Evolutionary conservation across 1,140 invertebrate species (phyloP).

Genomic region (Muscidifurax raptorellus): DNA sequence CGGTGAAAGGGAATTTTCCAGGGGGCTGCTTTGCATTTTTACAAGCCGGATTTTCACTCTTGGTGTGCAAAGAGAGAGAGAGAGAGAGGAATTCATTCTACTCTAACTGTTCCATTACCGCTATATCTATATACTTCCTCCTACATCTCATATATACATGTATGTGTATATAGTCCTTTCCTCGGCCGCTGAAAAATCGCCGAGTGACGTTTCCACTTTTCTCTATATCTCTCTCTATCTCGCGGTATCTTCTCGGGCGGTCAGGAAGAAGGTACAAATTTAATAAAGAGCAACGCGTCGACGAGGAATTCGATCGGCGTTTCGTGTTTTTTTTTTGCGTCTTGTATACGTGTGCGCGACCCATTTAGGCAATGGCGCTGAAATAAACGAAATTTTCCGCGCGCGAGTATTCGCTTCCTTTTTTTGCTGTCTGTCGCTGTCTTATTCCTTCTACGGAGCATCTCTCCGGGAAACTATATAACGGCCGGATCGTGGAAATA

Average conservation of each 20-base stretch:
- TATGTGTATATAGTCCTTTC: not conserved
- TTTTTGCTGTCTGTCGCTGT: not conserved
- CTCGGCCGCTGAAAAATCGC: not conserved
- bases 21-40: not conserved
- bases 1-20: not conserved
- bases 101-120: not conserved
- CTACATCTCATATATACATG: not conserved
- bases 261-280: not conserved
- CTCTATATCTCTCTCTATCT: no score
- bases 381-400: constrained; percentile 17
- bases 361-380: not conserved
- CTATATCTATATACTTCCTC: not conserved
- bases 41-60: not conserved
- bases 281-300: constrained; percentile 11
- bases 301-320: constrained; percentile 18
- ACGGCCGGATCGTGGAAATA: not conserved
- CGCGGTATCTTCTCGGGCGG: not conserved
- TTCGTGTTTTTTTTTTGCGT: not conserved
- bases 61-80: not conserved
- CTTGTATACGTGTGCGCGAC: not conserved
- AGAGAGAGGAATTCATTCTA: not conserved
- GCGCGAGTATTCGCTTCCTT: not conserved
- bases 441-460: no score
- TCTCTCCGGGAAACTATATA: not conserved
- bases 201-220: not conserved